A percentile compares a stretch with the other conserved stretches of the same genome.
These are phyloP conservation scores for Podarcis raffonei DNA, from an alignment of 2,113 vertebrate genomes.

Conservation along the genomic window DNA sequence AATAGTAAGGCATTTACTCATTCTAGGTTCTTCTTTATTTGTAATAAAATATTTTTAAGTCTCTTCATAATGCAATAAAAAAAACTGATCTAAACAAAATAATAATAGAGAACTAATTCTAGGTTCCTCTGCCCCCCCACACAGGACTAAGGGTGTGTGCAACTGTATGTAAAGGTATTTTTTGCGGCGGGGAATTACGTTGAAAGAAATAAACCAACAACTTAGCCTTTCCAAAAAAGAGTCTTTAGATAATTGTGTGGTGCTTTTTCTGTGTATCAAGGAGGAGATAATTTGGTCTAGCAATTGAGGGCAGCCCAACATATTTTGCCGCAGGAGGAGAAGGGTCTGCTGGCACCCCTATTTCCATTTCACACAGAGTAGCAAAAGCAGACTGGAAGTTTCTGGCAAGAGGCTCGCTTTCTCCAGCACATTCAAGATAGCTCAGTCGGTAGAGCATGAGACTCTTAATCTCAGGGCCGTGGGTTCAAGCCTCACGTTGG, in stretches of 20 bases:
- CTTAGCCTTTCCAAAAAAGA: background rate
- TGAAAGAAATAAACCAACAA: background rate
- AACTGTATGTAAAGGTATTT: background rate
- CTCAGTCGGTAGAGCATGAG: no score
- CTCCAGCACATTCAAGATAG: no score
- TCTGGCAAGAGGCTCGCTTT: no score
- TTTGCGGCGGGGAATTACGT: background rate
- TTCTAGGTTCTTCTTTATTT: background rate
- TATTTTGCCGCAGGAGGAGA: no score
- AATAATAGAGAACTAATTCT: background rate
- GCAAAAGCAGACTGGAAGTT: no score
- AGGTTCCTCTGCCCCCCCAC: background rate
- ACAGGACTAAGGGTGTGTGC: background rate
- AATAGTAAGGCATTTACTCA: slow-evolving; percentile 12
- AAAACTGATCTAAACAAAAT: no score
- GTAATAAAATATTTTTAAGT: background rate
- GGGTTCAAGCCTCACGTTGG: no score
- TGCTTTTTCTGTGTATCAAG: background rate
- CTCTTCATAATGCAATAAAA: no score
- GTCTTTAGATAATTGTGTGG: background rate
- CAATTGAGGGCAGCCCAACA: no score
- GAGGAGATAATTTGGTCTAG: background rate
- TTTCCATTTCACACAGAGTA: no score
- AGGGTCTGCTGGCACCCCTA: no score
- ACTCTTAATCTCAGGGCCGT: no score